Base-by-base conservation (phyloP, 92 coral and sea anemone species). In the Anthopleura xanthogrammica region DNA sequence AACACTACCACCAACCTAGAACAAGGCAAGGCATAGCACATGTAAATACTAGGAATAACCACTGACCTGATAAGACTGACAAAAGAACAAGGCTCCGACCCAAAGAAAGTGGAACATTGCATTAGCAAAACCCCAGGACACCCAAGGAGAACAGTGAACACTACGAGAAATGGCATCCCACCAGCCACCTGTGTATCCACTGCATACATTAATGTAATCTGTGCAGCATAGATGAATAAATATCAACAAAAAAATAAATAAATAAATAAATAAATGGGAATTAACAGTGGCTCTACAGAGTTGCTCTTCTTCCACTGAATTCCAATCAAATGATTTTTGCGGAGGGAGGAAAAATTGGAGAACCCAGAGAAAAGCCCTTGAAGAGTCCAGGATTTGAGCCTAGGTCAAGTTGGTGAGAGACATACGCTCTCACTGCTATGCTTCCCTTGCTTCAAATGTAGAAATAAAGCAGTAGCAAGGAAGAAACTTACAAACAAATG, bases 21-120 rank as follows among this genome's bases (percentile, higher is more conserved):
- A 39, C 60, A 96, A 84, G 0, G 98, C 93, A 57, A 5, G 29
- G 14, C 54, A 20, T 50, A 79, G 68, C 64, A 19, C 64, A 58
- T 58, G 64, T 58, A 2, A 58, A 58, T 16, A 58, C 17, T 58
- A 58, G 64, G 13, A 12, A 58, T 58, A 58, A 19, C 64, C 57
- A 13, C 82, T 19, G 82, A 96, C 99, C 98, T 96, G 99, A 86
- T 94, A 85, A 76, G 87, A 92, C 77, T 96, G 99, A 77, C 98
- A 94, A 68, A 92, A 60, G 75, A 96, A 39, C 60, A 96, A 84
- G 0, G 98, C 93, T 12, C 93, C 95, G 66, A 96, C 96, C 98
- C 98, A 96, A 81, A 96, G 55, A 60, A 90, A 87, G 76, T 93
- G 95, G 74, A 96, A 92, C 36, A 96, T 60, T 17, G 93, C 99